Evolutionary conservation across 2,113 vertebrate species (phyloP).

Genomic region (Elaphurus davidianus): DNA sequence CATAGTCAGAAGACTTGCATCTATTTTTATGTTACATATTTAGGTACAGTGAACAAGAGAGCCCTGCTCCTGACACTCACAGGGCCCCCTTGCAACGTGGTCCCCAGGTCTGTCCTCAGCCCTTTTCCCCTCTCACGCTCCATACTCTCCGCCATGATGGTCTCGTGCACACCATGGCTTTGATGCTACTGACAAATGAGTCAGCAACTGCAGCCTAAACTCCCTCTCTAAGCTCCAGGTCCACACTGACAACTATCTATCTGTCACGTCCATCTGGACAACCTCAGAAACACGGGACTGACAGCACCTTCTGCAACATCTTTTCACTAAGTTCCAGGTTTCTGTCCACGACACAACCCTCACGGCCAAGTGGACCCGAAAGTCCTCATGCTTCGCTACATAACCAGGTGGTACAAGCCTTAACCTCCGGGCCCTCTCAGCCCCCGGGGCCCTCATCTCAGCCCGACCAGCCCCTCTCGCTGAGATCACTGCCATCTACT

Average conservation of each 20-base stretch:
- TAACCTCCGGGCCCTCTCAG: background rate
- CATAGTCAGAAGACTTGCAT: background rate
- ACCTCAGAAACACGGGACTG: background rate
- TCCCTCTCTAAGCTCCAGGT: background rate
- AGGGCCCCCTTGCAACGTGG: background rate
- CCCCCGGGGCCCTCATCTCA: accelerated
- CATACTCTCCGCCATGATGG: too few relatives aligned
- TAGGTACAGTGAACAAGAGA: background rate
- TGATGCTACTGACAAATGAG: background rate
- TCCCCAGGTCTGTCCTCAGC: background rate
- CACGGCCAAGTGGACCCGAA: accelerated
- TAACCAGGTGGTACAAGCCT: background rate
- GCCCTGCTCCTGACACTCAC: accelerated
- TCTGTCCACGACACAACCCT: background rate
- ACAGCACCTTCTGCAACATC: background rate
- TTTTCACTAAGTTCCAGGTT: background rate
- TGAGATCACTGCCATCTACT: background rate
- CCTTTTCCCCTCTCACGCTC: background rate
- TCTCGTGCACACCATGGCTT: background rate
- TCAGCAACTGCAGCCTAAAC: background rate
- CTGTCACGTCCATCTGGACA: background rate
- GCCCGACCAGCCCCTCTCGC: background rate
- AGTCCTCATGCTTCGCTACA: background rate
- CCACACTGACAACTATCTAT: background rate
- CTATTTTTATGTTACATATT: background rate